A percentile compares a stretch with the other conserved stretches of the same genome.
phyloP scores from a whole-genome alignment of 2,113 vertebrate genomes.

The Aplodontia rufa region DNA sequence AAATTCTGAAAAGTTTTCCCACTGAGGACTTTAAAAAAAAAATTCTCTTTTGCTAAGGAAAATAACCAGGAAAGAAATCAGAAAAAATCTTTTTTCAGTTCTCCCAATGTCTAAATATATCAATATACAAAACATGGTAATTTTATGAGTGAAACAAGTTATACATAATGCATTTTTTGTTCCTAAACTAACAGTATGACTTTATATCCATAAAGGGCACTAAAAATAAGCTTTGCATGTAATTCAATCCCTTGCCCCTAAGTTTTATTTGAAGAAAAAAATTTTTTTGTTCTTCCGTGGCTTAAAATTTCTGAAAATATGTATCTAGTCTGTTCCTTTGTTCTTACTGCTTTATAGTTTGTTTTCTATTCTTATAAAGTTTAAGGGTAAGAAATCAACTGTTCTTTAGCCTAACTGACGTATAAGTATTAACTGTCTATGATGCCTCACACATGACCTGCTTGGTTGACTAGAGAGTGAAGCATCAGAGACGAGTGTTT shows the following conservation, averaged over 20 bases:
- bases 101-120: slow-evolving; percentile 79
- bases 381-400: slow-evolving; percentile 29
- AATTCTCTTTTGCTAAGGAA: slow-evolving; percentile 50
- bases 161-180: slow-evolving; percentile 79
- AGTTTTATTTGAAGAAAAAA: slow-evolving; percentile 73
- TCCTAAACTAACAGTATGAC: slow-evolving; percentile 77
- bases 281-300: slow-evolving; percentile 59
- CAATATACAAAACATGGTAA: slow-evolving; percentile 80
- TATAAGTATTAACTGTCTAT: neutral
- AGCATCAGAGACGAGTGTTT: neutral
- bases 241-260: slow-evolving; percentile 72
- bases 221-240: slow-evolving; percentile 77
- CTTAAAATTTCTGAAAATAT: slow-evolving; percentile 66
- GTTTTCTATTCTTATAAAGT: slow-evolving; percentile 35
- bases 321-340: slow-evolving; percentile 67
- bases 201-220: slow-evolving; percentile 80
- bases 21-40: slow-evolving; percentile 36
- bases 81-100: slow-evolving; percentile 70
- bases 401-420: neutral
- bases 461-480: neutral
- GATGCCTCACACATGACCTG: neutral
- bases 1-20: slow-evolving; percentile 60
- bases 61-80: slow-evolving; percentile 73
- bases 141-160: slow-evolving; percentile 80
- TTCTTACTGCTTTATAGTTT: slow-evolving; percentile 51